A percentile compares a stretch with the other conserved stretches of the same genome.
Evolutionary conservation across 2,113 vertebrate species (phyloP).

Genomic region (Marmota monax): DNA sequence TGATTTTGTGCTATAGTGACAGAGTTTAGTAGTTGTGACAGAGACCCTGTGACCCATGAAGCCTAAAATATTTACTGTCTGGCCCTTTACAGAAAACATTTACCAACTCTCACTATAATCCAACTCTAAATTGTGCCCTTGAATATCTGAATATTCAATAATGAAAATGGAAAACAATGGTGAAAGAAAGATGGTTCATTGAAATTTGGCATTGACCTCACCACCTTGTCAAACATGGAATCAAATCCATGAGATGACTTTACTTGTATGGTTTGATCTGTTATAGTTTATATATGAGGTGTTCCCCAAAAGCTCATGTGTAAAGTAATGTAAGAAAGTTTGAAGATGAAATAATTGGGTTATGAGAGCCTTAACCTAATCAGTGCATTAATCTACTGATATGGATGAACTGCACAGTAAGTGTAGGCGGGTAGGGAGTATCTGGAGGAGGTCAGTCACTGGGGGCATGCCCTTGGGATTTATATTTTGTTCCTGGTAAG

Average conservation of each 20-base stretch:
- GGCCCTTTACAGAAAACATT: constrained; percentile 12
- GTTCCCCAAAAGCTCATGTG: too few relatives aligned
- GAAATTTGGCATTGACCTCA: constrained; percentile 22
- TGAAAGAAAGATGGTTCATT: background rate
- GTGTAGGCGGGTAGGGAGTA: too few relatives aligned
- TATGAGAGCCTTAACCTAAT: too few relatives aligned
- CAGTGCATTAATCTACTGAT: too few relatives aligned
- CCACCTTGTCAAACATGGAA: background rate
- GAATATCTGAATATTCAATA: background rate
- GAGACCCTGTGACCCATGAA: background rate
- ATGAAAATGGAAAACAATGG: background rate
- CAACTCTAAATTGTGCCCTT: background rate
- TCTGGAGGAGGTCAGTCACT: too few relatives aligned
- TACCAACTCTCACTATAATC: background rate
- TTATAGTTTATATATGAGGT: background rate
- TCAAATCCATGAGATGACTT: background rate
- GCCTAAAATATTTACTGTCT: constrained; percentile 24
- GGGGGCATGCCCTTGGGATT: too few relatives aligned
- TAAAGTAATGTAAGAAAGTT: background rate
- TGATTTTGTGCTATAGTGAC: background rate
- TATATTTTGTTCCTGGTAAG: too few relatives aligned
- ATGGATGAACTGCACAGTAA: too few relatives aligned
- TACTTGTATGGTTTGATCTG: background rate
- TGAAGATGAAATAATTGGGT: background rate
- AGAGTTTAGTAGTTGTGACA: background rate